Percentiles rank a stretch among this genome's conserved stretches.
Conservation (phyloP, 2,113 vertebrate genomes). For the Pangasianodon hypophthalmus region DNA sequence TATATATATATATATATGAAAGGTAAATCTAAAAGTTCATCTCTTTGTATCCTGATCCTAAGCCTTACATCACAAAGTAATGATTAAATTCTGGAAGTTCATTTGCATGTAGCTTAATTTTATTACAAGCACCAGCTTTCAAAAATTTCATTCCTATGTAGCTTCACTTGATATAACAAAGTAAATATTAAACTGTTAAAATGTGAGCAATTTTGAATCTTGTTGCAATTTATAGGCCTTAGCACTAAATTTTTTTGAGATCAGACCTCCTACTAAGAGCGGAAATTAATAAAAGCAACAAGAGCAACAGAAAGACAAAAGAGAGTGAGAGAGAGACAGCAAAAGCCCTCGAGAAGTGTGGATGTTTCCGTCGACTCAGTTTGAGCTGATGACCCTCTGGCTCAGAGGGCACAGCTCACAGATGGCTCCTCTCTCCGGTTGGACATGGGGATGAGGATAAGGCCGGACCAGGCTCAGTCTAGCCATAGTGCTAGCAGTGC, state of each 20-base stretch:
- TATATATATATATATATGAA: background rate
- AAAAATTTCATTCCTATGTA: background rate
- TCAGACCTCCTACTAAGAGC: background rate
- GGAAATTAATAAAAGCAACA: background rate
- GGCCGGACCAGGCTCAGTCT: constrained; percentile 29
- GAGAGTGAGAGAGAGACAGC: background rate
- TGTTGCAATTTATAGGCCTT: background rate
- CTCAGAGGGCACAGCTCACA: constrained; percentile 66
- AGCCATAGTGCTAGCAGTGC: constrained; percentile 55
- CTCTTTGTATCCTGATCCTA: background rate
- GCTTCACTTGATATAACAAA: background rate
- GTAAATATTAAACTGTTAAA: background rate
- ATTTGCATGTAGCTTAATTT: background rate
- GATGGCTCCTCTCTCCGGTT: constrained; percentile 63
- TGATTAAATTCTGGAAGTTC: background rate
- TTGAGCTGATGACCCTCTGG: constrained; percentile 63
- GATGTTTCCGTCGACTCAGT: constrained; percentile 64
- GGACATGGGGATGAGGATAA: constrained; percentile 56
- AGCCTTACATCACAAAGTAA: background rate
- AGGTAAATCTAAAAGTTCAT: background rate
- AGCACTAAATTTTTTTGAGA: background rate
- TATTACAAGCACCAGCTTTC: background rate
- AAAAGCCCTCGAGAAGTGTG: constrained; percentile 37
- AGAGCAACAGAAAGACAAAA: background rate
- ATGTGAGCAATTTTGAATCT: background rate